Percentiles rank a stretch among this genome's conserved stretches.
These are phyloP conservation scores for Cheilosia vernalis DNA, from an alignment of 2,888 invertebrate genomes.

Conservation along the genomic window DNA sequence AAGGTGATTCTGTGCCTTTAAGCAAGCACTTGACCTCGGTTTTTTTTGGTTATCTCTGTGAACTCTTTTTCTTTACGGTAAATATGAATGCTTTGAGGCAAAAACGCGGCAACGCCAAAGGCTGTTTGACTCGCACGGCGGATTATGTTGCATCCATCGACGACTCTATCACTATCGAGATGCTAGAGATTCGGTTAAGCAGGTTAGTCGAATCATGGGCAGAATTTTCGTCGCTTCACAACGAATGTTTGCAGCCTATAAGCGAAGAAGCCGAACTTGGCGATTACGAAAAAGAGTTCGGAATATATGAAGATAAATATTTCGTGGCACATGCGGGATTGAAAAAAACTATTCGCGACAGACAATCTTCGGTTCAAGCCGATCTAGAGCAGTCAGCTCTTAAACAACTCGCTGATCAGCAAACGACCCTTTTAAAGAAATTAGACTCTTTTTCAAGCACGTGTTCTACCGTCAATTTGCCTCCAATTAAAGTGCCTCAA, in stretches of 20 bases:
- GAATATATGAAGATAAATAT: slow-evolving; percentile 27
- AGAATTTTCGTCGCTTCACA: neutral
- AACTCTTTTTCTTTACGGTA: neutral
- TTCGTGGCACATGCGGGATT: slow-evolving; percentile 8
- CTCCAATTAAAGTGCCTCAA: slow-evolving; percentile 53
- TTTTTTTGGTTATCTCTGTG: neutral
- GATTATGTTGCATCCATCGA: slow-evolving; percentile 8
- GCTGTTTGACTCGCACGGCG: slow-evolving; percentile 18
- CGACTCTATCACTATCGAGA: slow-evolving; percentile 3
- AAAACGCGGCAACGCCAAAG: slow-evolving; percentile 25
- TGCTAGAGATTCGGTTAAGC: slow-evolving; percentile 19
- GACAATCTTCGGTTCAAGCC: neutral
- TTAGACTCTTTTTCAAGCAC: slow-evolving; percentile 5
- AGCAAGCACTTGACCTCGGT: neutral
- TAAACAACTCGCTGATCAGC: slow-evolving; percentile 12
- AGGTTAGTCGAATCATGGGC: slow-evolving; percentile 2
- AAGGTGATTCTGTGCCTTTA: slow-evolving; percentile 1
- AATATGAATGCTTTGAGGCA: neutral
- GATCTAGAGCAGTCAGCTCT: neutral
- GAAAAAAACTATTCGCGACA: slow-evolving; percentile 1
- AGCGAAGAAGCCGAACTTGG: neutral
- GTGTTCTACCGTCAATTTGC: slow-evolving; percentile 27
- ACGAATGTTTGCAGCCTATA: neutral
- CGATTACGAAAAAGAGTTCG: slow-evolving; percentile 5
- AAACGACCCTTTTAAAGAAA: slow-evolving; percentile 7